Evolutionary conservation across 2,113 vertebrate genomes (phyloP).

Genomic region (Fregetta grallaria): DNA sequence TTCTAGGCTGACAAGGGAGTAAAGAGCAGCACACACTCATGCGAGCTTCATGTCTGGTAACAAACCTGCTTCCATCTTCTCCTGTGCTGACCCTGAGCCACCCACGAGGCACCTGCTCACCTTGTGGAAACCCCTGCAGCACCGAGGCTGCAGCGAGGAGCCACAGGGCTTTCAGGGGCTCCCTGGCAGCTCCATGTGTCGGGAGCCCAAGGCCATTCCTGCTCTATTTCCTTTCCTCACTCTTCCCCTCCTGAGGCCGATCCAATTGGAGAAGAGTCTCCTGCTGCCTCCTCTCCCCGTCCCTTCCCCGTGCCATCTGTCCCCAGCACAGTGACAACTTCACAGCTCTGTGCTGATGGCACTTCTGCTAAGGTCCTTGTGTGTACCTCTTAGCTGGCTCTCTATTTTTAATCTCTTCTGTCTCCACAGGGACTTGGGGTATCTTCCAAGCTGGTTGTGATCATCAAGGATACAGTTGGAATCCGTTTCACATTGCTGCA

Average conservation of each 20-base stretch:
- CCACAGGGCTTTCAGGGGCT: background rate
- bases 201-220: background rate
- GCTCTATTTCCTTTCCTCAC: background rate
- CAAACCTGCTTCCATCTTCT: background rate
- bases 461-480: background rate
- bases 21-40: fast-evolving
- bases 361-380: background rate
- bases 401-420: background rate
- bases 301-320: background rate
- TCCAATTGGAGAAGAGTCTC: background rate
- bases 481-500: background rate
- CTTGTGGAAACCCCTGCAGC: background rate
- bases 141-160: background rate
- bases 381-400: background rate
- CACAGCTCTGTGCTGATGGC: background rate
- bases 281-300: background rate
- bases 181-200: fast-evolving
- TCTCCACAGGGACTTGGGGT: background rate
- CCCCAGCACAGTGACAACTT: background rate
- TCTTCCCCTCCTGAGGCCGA: background rate
- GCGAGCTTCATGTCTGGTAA: background rate
- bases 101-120: fast-evolving
- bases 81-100: background rate
- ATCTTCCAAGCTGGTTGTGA: background rate
- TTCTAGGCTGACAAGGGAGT: background rate